phyloP scores from a whole-genome alignment of 2,797 vertebrate genomes.

The Pangasius macronema region DNA sequence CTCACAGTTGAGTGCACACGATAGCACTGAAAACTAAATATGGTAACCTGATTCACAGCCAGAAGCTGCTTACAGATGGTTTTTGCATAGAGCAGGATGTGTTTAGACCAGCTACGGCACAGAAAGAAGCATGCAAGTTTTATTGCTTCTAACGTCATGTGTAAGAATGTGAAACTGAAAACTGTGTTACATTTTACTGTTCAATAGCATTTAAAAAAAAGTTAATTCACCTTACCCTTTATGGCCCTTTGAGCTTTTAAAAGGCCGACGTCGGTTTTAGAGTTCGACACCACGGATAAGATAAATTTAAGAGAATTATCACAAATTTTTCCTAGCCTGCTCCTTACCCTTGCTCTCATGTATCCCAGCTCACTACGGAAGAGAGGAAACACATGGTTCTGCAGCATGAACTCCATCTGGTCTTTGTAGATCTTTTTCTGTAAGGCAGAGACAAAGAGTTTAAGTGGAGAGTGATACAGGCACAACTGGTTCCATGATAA shows the following conservation, averaged over 20 bases:
- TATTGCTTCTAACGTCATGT: background rate
- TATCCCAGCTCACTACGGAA: constrained; percentile 97
- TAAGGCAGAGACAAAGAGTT: background rate
- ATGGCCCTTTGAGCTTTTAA: background rate
- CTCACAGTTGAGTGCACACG: background rate
- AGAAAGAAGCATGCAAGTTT: background rate
- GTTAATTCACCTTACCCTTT: background rate
- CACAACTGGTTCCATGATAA: background rate
- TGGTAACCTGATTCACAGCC: constrained; percentile 7
- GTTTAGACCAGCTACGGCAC: background rate
- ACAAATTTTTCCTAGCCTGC: background rate
- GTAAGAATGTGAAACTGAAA: background rate
- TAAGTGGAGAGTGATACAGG: background rate
- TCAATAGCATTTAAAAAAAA: background rate
- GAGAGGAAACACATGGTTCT: constrained; percentile 96
- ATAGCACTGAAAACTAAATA: constrained; percentile 10
- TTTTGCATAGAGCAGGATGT: background rate
- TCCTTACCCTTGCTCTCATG: constrained; percentile 96
- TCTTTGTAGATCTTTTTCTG: constrained; percentile 99
- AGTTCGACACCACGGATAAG: background rate
- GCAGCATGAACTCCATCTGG: constrained; percentile 99
- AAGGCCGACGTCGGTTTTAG: background rate
- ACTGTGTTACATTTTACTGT: background rate
- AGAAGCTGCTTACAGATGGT: background rate
- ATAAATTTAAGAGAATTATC: background rate